phyloP scores from a whole-genome alignment of 2,888 invertebrate species.

The Lutraria lutraria region DNA sequence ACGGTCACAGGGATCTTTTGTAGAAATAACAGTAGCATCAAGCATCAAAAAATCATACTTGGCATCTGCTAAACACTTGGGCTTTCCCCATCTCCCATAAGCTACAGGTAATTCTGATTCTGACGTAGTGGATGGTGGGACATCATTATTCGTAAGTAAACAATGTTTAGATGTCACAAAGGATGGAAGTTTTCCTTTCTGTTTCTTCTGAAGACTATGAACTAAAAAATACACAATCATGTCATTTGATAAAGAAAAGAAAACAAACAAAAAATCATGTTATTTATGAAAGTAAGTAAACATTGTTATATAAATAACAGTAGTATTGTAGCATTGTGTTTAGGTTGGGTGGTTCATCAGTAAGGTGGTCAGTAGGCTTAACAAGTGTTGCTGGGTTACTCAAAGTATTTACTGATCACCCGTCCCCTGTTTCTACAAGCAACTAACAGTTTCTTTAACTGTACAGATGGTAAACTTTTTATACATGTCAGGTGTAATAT shows the following conservation, averaged over 20 bases:
- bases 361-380: too few species aligned
- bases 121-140: slow-evolving; percentile 15
- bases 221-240: slow-evolving; percentile 42
- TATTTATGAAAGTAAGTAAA: neutral
- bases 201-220: slow-evolving; percentile 59
- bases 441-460: too few species aligned
- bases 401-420: too few species aligned
- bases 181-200: slow-evolving; percentile 51
- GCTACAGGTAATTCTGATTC: slow-evolving; percentile 73
- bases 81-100: slow-evolving; percentile 83
- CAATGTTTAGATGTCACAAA: slow-evolving; percentile 3
- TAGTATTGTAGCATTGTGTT: too few species aligned
- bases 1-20: slow-evolving; percentile 68
- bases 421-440: too few species aligned
- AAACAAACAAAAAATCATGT: too few species aligned
- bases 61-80: slow-evolving; percentile 79
- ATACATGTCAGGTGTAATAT: too few species aligned
- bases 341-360: too few species aligned
- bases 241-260: neutral
- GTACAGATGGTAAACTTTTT: too few species aligned
- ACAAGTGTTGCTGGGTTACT: too few species aligned
- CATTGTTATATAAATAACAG: too few species aligned
- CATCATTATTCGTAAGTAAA: neutral
- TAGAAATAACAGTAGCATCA: slow-evolving; percentile 78
- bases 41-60: slow-evolving; percentile 84